These are phyloP conservation scores for Zootermopsis nevadensis DNA, from an alignment of 2,888 invertebrate genomes.

Conservation along the genomic window DNA sequence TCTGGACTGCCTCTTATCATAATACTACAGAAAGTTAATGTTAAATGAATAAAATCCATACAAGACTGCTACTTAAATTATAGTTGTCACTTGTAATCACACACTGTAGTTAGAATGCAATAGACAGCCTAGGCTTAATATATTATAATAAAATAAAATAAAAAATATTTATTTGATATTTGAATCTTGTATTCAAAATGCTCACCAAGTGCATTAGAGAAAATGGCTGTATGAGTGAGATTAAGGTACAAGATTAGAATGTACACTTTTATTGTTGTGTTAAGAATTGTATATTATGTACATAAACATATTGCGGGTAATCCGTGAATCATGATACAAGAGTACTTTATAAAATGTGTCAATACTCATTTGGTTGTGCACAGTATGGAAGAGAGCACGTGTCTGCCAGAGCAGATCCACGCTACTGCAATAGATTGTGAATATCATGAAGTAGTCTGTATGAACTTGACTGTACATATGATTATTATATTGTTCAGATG, in stretches of 20 bases:
- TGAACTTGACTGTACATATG: slow-evolving; percentile 23
- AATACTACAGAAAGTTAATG: not conserved
- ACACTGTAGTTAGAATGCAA: slow-evolving; percentile 12
- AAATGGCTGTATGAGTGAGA: slow-evolving; percentile 27
- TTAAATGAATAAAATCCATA: slow-evolving; percentile 1
- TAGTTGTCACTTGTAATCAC: slow-evolving; percentile 14
- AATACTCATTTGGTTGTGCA: slow-evolving; percentile 41
- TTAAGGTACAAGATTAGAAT: slow-evolving; percentile 15
- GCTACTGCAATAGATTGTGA: slow-evolving; percentile 6
- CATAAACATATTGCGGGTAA: slow-evolving; percentile 7
- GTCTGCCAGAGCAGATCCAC: not conserved
- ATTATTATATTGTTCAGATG: slow-evolving; percentile 16
- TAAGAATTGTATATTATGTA: slow-evolving; percentile 11
- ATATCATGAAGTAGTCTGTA: not conserved
- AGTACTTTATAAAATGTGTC: slow-evolving; percentile 28
- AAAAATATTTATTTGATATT: slow-evolving; percentile 45
- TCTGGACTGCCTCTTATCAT: not conserved
- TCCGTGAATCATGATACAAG: not conserved
- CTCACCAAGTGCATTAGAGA: slow-evolving; percentile 47
- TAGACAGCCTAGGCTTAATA: slow-evolving; percentile 12
- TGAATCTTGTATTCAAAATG: slow-evolving; percentile 44
- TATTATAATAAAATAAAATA: not conserved
- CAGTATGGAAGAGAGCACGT: slow-evolving; percentile 6
- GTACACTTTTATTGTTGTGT: slow-evolving; percentile 28
- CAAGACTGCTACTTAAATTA: slow-evolving; percentile 37